Evolutionary conservation across 2,888 invertebrate genomes (phyloP), one percentile per base, ranked within the genome.

Genomic region (Sesia bembeciformis): DNA sequence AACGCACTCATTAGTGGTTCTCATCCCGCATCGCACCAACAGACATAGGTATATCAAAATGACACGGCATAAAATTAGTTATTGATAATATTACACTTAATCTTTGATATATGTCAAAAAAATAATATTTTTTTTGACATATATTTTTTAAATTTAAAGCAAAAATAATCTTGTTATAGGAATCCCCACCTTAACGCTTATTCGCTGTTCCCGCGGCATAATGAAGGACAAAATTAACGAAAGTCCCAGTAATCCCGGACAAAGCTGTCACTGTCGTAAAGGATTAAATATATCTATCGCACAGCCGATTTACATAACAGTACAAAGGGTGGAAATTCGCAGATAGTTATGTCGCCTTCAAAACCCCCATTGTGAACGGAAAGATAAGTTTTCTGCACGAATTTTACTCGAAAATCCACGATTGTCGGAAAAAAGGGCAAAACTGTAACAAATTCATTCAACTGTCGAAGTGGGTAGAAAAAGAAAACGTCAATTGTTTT

Each of bases 141-240:
- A n/a, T n/a, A n/a, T n/a, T n/a, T n/a, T n/a, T n/a, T n/a, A n/a
- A n/a, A 23, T 23, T 23, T 23, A 23, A 23, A 23, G 23, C 23
- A 23, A 23, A 2, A 23, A 23, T 23, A 23, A 23, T 23, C 23
- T 8, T 46, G n/a, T 46, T 46, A 46, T 46, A 46, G 23, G 23
- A 53, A n/a, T n/a, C 41, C 40, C 42, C 54, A 49, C 49, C 57
- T 54, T 54, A 52, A 53, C 56, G 56, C 52, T 57, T 41, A 54
- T 52, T 55, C 53, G 49, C 40, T 43, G 6, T 50, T 50, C 52
- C 53, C 40, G 46, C 55, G 57, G 57, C 60, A 58, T 72, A 70
- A 70, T 72, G 63, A 67, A 69, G 65, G 62, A 61, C 59, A 55
- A 65, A 70, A 74, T 72, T 65, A 68, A 65, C 64, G 61, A 65